These are phyloP conservation scores for Phymorhynchus buccinoides DNA, from an alignment of 1,140 invertebrate genomes.

Conservation along the genomic window DNA sequence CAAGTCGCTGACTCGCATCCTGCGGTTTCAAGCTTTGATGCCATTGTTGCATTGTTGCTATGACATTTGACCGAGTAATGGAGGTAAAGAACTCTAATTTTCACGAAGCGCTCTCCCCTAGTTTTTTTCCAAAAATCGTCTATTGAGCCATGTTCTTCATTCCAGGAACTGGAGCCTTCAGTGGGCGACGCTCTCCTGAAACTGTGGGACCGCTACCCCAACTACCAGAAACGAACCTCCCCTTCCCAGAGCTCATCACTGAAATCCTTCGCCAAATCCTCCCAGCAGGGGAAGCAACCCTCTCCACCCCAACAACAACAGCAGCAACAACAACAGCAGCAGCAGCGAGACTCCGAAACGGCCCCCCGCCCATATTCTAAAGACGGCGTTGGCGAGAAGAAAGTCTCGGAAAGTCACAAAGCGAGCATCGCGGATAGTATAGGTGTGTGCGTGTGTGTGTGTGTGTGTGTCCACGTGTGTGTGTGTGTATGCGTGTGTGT, in stretches of 20 bases:
- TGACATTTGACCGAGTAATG: no score
- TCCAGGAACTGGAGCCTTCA: slow-evolving; percentile 75
- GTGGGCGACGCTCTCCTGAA: slow-evolving; percentile 74
- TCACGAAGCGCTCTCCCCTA: no score
- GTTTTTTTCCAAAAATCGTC: no score
- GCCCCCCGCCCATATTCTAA: not conserved
- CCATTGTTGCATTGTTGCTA: no score
- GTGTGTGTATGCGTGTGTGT: no score
- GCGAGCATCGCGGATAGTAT: not conserved
- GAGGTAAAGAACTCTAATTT: no score
- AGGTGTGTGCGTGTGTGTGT: no score
- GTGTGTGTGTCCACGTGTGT: no score
- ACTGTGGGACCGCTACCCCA: slow-evolving; percentile 71
- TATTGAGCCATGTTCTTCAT: slow-evolving; percentile 28
- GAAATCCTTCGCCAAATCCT: slow-evolving; percentile 32
- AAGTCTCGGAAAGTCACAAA: not conserved
- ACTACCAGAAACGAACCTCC: slow-evolving; percentile 38
- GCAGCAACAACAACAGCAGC: slow-evolving; percentile 24
- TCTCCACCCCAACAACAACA: not conserved
- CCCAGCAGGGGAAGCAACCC: slow-evolving; percentile 16
- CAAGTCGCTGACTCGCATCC: no score
- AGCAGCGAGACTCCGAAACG: not conserved
- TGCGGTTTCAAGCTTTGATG: no score
- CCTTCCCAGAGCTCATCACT: not conserved
- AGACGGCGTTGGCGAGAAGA: not conserved